Conservation (phyloP, 2,888 invertebrate species). For the Gymnocheta viridis region DNA sequence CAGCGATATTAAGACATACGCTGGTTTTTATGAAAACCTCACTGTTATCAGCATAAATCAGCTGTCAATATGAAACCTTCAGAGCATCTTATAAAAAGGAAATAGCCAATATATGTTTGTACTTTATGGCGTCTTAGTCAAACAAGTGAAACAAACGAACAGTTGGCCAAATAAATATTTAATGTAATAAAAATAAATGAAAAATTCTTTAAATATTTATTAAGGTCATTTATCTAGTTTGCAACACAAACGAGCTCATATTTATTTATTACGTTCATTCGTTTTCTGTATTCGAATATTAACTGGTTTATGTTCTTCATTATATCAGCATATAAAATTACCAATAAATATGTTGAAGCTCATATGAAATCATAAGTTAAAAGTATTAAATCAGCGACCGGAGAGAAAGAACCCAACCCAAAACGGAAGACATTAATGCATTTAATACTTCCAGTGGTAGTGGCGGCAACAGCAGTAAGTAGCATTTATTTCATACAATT, state of each 20-base stretch:
- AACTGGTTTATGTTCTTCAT: neutral
- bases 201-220: conserved; percentile 13
- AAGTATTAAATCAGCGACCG: neutral
- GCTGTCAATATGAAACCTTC: no score
- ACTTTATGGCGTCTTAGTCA: no score
- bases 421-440: conserved; percentile 12
- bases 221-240: conserved; percentile 7
- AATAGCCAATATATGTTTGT: no score
- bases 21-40: no score
- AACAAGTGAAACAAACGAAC: no score
- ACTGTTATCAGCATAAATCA: no score
- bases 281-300: neutral
- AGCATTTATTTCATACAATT: conserved; percentile 18
- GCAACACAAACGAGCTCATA: neutral
- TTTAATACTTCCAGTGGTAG: neutral
- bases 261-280: neutral
- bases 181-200: neutral
- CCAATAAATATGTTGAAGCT: neutral
- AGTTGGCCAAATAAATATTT: neutral
- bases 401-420: conserved; percentile 7
- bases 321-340: neutral
- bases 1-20: no score
- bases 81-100: no score
- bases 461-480: neutral
- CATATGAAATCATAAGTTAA: neutral